Evolutionary conservation across 2,113 vertebrate species (phyloP), one percentile per base, ranked within the genome.

Genomic region (Prochilodus magdalenae): DNA sequence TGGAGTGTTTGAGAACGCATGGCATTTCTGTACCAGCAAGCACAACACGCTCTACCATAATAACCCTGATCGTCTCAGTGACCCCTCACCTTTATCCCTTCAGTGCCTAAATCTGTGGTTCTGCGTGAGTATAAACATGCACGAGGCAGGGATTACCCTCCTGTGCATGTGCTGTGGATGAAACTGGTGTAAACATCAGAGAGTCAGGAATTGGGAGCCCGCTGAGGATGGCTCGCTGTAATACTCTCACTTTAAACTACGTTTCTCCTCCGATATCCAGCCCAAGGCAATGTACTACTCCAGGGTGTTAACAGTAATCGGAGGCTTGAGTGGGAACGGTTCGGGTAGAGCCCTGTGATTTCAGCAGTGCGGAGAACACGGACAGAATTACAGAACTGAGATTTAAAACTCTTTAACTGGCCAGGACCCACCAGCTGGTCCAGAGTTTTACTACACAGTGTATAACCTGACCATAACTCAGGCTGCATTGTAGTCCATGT

Each of bases 301-400:
- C 51, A 51, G 49, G 60, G 75, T 81, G 73, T 82, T 70, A 75
- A 5, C 29, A 30, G 27, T 82, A 79, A 82, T 82, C 75, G 47
- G 55, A n/a, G 16, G 75, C 73, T 62, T 81, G 74, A 74, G 79
- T 24, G 18, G 36, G 63, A 71, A 24, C 73, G 49, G 63, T 73
- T 74, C 53, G 30, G 36, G 51, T 78, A 69, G 72, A 74, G 72
- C 20, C 55, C 55, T n/a, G 22, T 22, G 55, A 57, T 22, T 57
- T 10, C 22, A n/a, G 55, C 55, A 57, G 10, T 57, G 55, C 22
- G 22, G 55, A 22, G 55, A 57, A 57, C 55, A 44, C 40, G 8
- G 40, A 44, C 8, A 44, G 8, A 44, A 44, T 44, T 10, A 44
- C 40, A 44, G 40, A 10, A 44, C 11, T 44, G 40, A 44, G 40